These are phyloP conservation scores for Pituophis catenifer DNA, from an alignment of 2,113 vertebrate species.

Conservation along the genomic window DNA sequence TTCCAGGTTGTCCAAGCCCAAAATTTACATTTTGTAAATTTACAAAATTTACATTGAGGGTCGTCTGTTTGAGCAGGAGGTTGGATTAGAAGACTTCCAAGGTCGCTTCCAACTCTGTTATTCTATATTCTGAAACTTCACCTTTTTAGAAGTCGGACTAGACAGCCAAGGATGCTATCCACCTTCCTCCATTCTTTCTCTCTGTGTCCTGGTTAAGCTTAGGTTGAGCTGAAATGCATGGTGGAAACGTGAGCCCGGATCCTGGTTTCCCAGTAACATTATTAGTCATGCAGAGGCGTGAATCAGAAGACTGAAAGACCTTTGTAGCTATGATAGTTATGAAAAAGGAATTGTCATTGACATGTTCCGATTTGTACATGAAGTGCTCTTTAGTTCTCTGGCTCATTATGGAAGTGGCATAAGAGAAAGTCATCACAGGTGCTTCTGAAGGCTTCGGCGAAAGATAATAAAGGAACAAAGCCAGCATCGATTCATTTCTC, in stretches of 20 bases:
- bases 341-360: not conserved
- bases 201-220: not conserved
- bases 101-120: too few relatives aligned
- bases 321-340: not conserved
- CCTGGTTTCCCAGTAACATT: not conserved
- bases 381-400: not conserved
- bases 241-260: not conserved
- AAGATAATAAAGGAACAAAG: not conserved
- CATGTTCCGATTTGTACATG: not conserved
- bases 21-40: too few relatives aligned
- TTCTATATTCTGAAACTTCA: not conserved
- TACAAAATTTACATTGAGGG: too few relatives aligned
- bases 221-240: not conserved
- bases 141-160: not conserved
- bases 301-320: not conserved
- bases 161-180: not conserved
- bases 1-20: too few relatives aligned
- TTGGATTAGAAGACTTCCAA: too few relatives aligned
- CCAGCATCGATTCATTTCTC: not conserved
- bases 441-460: not conserved
- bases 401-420: not conserved
- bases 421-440: not conserved
- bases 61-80: too few relatives aligned
- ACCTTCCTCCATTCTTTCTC: too few relatives aligned
- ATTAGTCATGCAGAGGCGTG: not conserved